Base-by-base conservation (phyloP, 2,113 vertebrate genomes). In the Osmerus eperlanus region DNA sequence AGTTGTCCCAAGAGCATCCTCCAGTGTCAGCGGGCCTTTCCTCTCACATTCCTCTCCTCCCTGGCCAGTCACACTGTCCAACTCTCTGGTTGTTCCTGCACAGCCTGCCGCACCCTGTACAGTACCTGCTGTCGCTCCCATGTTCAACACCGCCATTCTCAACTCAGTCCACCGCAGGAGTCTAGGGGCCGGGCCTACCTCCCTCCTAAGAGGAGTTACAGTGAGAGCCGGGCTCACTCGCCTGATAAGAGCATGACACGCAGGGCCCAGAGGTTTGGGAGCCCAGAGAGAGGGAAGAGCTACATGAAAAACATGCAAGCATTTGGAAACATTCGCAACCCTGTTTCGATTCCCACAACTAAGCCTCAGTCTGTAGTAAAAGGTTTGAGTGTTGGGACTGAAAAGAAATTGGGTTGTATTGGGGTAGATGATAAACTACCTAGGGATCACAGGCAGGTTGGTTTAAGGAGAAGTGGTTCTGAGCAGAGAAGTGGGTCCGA, bases 21-120 rank as follows among this genome's bases (percentile, higher is more conserved):
- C 0, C 91, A 92, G 67, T 92, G 92, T 78, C 91, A 91, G 79
- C 89, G 90, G 21, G 85, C 89, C 77, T 92, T 92, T 67, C 88
- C 90, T 23, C 79, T 91, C 54, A 82, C 85, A 0, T 83, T 92
- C 67, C 86, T 92, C 4, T 90, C 91, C 18, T 88, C 86, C 1
- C 65, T 90, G 70, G 79, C 81, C 29, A 75, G 74, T 21, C 86
- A 87, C 70, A 73, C 85, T 0, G 58, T 78, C 32, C 68, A 83
- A 65, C 85, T 84, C 13, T 75, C 84, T 0, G 23, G 81, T 29
- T 83, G 87, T 2, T 72, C 72, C 8, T 91, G 89, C 58, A 21
- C 81, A 0, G 66, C 78, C 41, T 89, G 86, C 80, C 78, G 67
- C 2, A 62, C 73, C 18, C 84, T 78, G 28, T 85, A 78, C 78